Percentiles rank a stretch among this genome's conserved stretches.
Evolutionary conservation across 2,888 invertebrate genomes (phyloP).

Genomic region (Philonicus albiceps): DNA sequence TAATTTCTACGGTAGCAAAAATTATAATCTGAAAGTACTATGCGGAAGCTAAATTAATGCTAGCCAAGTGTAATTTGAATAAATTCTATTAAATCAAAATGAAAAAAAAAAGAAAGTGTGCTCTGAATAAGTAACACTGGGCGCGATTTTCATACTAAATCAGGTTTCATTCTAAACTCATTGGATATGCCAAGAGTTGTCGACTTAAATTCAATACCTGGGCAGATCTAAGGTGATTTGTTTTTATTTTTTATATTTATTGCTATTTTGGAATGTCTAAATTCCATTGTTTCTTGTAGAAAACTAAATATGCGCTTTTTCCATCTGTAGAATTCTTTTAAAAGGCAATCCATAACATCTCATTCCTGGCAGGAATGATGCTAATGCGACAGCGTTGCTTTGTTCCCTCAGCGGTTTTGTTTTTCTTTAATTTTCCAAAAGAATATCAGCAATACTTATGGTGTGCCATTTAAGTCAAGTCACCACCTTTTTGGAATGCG

Average conservation of each 20-base stretch:
- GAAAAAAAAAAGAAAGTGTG: not conserved
- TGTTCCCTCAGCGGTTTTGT: not conserved
- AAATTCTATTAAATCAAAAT: not conserved
- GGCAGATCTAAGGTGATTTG: not conserved
- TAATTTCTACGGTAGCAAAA: not conserved
- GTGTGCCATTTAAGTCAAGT: not conserved
- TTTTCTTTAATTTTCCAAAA: not conserved
- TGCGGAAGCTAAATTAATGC: not conserved
- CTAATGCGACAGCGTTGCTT: not conserved
- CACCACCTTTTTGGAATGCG: not conserved
- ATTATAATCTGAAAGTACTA: not conserved
- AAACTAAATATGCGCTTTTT: not conserved
- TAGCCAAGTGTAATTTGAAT: not conserved
- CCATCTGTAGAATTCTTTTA: not conserved
- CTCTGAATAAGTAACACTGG: not conserved
- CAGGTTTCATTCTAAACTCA: not conserved
- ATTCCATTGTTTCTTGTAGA: not conserved
- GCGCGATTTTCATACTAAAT: not conserved
- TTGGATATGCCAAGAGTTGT: not conserved
- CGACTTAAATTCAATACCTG: not conserved
- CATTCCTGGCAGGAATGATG: not conserved
- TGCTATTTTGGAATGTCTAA: not conserved
- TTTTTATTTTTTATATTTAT: not conserved
- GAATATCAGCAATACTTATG: not conserved
- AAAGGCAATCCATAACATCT: not conserved